Evolutionary conservation across 2,113 vertebrate species (phyloP).

Genomic region (Colossoma macropomum): DNA sequence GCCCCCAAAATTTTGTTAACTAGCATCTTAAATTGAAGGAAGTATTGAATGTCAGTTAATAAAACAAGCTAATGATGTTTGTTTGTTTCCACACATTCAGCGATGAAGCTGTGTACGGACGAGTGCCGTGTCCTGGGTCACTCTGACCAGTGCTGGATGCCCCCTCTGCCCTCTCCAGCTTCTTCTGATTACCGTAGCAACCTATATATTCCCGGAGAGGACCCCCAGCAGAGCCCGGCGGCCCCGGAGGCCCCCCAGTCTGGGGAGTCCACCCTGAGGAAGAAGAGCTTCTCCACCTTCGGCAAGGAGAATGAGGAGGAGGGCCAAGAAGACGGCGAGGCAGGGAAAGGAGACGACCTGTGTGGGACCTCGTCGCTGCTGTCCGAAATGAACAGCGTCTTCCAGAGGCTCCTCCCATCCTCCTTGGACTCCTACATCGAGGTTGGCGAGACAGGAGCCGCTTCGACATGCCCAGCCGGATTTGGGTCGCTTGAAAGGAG

Average conservation of each 20-base stretch:
- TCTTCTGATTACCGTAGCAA: constrained; percentile 93
- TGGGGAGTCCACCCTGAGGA: constrained; percentile 78
- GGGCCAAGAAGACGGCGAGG: constrained; percentile 58
- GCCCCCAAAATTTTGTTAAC: too few species aligned
- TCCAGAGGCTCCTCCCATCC: constrained; percentile 91
- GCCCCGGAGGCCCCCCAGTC: constrained; percentile 78
- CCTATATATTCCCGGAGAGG: constrained; percentile 95
- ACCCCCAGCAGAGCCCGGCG: constrained; percentile 71
- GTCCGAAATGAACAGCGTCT: constrained; percentile 96
- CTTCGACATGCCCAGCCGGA: constrained; percentile 64
- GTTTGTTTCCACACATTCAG: constrained; percentile 68
- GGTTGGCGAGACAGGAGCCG: constrained; percentile 79
- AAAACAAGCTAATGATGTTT: constrained; percentile 4
- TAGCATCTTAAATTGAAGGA: too few species aligned
- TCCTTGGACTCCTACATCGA: constrained; percentile 86
- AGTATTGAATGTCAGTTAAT: too few species aligned
- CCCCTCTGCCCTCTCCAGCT: constrained; percentile 83
- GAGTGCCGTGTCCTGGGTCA: constrained; percentile 95
- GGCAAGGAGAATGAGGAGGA: constrained; percentile 83
- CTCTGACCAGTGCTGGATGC: constrained; percentile 99
- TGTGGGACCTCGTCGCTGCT: constrained; percentile 87
- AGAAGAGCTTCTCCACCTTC: constrained; percentile 95
- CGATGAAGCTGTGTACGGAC: constrained; percentile 93
- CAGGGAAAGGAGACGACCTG: constrained; percentile 66
- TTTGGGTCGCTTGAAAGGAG: constrained; percentile 87